Evolutionary conservation across 2,113 vertebrate genomes (phyloP), one percentile per base, ranked within the genome.

Genomic region (Erinaceus europaeus): DNA sequence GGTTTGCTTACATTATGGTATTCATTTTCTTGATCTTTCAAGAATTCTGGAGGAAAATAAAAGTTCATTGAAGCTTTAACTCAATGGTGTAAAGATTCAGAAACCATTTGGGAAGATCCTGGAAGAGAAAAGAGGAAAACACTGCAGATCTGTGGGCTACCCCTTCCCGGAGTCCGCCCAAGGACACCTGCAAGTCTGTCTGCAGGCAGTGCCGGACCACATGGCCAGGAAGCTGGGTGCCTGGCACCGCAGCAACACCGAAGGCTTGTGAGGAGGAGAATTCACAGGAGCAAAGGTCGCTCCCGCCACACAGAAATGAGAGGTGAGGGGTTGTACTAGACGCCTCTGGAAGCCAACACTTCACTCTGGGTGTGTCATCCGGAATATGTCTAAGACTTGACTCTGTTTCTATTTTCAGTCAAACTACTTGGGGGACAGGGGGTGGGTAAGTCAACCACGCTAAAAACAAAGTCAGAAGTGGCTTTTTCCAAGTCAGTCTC

Each of bases 401-500:
- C n/a, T 90, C 14, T 23, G 25, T 40, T 87, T 88, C 32, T 62
- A 23, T 59, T 68, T 89, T 68, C 23, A 50, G 29, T 25, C 62
- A 68, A 6, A 27, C 18, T 86, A 5, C 27, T 38, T 53, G 10
- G 21, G 82, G 36, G 48, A 25, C 71, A 59, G n/a, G n/a, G n/a
- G n/a, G n/a, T n/a, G n/a, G n/a, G n/a, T n/a, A 42, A 65, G 12
- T 67, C 69, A 86, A 73, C 21, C 74, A 34, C 53, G 48, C 34
- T 57, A 81, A n/a, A 61, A 59, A 77, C 18, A 52, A 84, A 50
- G 27, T 53, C 34, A 46, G 17, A 73, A 25, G 59, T 23, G 5
- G 8, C 48, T 78, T 15, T 74, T 89, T 89, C 50, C 68, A 84
- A 68, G 46, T 59, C 57, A 34, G 69, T 48, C 17, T 76, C 79